phyloP scores from a whole-genome alignment of 2,113 vertebrate species.

The Cervus canadensis region DNA sequence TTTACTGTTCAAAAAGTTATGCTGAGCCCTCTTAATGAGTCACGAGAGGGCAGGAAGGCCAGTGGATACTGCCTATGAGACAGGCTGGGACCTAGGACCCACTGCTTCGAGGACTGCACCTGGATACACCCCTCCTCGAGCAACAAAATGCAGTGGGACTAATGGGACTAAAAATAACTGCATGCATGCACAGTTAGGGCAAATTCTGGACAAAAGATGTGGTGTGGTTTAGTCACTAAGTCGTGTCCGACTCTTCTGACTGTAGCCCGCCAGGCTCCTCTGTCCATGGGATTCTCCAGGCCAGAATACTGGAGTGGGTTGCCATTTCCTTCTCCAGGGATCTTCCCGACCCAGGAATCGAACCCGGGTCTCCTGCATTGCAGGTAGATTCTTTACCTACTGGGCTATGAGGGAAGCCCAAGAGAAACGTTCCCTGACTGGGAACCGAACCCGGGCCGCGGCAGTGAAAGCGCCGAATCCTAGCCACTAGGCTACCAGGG shows the following conservation, averaged over 20 bases:
- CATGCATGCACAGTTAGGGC: not conserved
- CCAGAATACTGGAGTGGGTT: not conserved
- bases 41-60: not conserved
- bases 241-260: accelerated
- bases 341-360: accelerated
- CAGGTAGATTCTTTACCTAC: not conserved
- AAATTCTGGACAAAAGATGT: not conserved
- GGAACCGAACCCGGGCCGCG: not conserved
- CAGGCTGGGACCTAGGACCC: not conserved
- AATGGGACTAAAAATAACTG: not conserved
- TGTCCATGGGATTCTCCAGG: not conserved
- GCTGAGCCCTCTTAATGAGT: not conserved
- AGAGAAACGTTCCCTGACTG: not conserved
- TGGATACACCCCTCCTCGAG: not conserved
- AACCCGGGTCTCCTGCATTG: not conserved
- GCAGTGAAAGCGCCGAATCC: not conserved
- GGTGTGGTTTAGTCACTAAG: not conserved
- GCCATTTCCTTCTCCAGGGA: not conserved
- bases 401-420: not conserved
- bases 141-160: not conserved
- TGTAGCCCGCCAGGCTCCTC: not conserved
- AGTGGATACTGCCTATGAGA: not conserved
- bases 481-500: not conserved
- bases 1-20: not conserved
- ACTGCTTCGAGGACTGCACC: not conserved